Base-by-base conservation (phyloP, 2,888 invertebrate genomes). In the Alloscopus bannaensis region DNA sequence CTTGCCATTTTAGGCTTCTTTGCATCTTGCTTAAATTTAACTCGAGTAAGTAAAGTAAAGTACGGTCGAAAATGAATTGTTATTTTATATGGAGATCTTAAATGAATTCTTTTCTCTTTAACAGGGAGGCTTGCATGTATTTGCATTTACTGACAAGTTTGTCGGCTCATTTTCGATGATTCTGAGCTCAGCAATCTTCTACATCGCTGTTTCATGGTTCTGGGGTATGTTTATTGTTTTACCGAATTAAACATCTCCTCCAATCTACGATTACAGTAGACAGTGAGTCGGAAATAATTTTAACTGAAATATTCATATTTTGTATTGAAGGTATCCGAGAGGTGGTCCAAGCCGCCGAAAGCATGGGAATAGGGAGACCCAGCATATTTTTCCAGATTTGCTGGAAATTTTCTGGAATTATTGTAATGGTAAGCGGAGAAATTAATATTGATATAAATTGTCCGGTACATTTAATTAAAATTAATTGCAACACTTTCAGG, bases 71-170 rank as follows among this genome's bases (percentile, higher is more conserved):
- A 40, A 8, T 59, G 11, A 29, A n/a, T n/a, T 3, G 4, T n/a
- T n/a, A 47, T 47, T 47, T 60, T 45, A 18, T 24, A 62, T n/a
- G 11, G 20, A 16, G 52, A 52, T 20, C 13, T 64, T 45, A 64
- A 62, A n/a, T 62, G 62, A 20, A 40, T 65, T 40, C 3, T 20
- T 24, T n/a, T 28, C 29, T 40, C 6, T 4, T 22, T 22, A 52
- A 40, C n/a, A 76, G 69, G 77, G 69, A 11, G 77, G 77, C 6
- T 45, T 77, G 20, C 77, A 77, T 16, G 20, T 42, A 13, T 77
- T 20, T 22, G 28, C 2, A 24, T 77, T 60, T 22, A 11, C 28
- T 0, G 22, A 36, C 2, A 20, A 28, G 0, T 76, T 62, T 18
- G 18, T 36, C 3, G 68, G 62, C 1, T 50, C 60, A 22, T 42